Base-by-base conservation (phyloP, 2,797 vertebrate genomes). In the Falco concolor region DNA sequence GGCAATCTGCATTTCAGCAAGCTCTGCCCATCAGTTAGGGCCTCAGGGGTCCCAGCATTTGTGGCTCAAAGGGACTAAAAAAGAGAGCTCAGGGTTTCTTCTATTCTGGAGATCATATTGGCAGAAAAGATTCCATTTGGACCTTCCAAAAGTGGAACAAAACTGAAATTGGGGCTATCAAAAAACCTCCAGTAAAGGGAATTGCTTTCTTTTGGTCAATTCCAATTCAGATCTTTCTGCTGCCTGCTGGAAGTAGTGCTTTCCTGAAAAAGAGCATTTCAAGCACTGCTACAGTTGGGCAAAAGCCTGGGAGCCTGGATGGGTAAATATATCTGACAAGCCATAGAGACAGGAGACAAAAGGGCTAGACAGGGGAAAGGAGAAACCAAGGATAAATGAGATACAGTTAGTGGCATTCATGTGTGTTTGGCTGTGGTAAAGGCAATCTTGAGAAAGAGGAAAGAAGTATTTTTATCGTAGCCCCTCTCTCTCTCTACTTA, bases 361-460 rank as follows among this genome's bases (percentile, higher is more conserved):
- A 84, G 91, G 88, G 72, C 86, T 92, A 91, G 90, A 94, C 90
- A 92, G 93, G 73, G 59, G 76, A 96, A 96, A 96, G 90, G 72
- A 96, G 81, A 96, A 95, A 97, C 93, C 94, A 56, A 84, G 86
- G 84, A 78, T 85, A 96, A 97, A 93, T 87, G 61, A 96, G 86
- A 92, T 89, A 90, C 84, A 56, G 84, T 69, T 91, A 87, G 89
- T 89, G 89, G 87, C 69, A 87, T 85, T 91, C 1, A 20, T 49
- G 34, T 86, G 42, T 87, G 50, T 90, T 95, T 90, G 69, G 72
- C 78, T 95, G 90, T 87, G 61, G 93, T 85, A 45, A 94, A 87
- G 81, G 42, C 81, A 90, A 92, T 90, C 81, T 80, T 75, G 84
- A 90, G 84, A 79, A 90, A 89, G 60, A 80, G 18, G 61, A 84